Percentiles rank a stretch among this genome's conserved stretches.
Evolutionary conservation across 30 jellyfish, hydroid and myxozoan genomes (phyloP).

Genomic region (Catostylus mosaicus): DNA sequence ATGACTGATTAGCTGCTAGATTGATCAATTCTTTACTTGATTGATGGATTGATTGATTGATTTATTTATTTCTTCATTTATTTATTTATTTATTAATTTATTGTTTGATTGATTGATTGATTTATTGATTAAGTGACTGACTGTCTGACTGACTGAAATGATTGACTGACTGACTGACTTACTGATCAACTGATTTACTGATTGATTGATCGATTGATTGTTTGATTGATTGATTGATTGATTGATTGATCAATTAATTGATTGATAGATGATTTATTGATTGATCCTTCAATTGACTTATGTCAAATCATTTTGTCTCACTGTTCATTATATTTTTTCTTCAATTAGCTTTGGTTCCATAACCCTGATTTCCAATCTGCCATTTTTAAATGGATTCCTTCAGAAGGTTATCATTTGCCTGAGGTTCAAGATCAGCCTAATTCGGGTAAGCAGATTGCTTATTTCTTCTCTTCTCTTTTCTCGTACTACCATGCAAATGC

Average conservation of each 20-base stretch:
- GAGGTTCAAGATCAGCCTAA: conserved; percentile 1
- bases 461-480: too few species aligned
- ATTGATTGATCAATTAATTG: too few species aligned
- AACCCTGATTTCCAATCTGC: conserved; percentile 79
- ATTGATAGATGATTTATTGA: too few species aligned
- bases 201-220: neutral
- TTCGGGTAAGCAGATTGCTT: conserved; percentile 20
- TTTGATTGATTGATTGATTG: neutral
- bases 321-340: too few species aligned
- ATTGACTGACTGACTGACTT: neutral
- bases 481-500: too few species aligned
- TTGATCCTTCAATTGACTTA: too few species aligned
- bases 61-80: neutral
- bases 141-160: too few species aligned
- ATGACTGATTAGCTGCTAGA: neutral
- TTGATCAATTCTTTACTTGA: too few species aligned
- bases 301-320: too few species aligned
- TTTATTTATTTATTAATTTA: neutral
- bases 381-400: conserved; percentile 81
- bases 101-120: neutral
- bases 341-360: conserved; percentile 87
- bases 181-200: neutral
- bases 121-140: too few species aligned
- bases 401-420: conserved; percentile 36
- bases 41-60: neutral